A percentile compares a stretch with the other conserved stretches of the same genome.
Conservation (phyloP, 64 coral and sea anemone genomes). For the Montipora foliosa region DNA sequence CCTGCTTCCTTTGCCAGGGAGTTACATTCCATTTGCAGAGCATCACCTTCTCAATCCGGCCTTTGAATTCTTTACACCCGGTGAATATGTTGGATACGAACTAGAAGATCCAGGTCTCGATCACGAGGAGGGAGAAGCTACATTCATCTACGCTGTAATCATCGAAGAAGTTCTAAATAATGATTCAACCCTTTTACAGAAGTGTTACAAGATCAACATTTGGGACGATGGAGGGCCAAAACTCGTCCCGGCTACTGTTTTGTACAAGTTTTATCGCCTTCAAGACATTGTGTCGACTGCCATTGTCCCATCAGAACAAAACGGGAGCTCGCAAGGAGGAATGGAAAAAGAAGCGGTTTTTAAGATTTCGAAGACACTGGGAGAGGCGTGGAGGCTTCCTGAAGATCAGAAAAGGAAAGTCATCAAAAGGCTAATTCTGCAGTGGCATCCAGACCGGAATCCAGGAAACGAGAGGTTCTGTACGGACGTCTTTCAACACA, state of each 20-base stretch:
- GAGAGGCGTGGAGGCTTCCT: slow-evolving; percentile 53
- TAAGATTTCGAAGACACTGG: slow-evolving; percentile 23
- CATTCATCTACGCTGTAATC: slow-evolving; percentile 83
- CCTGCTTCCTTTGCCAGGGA: slow-evolving; percentile 63
- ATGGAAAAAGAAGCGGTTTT: background rate
- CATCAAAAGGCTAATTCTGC: slow-evolving; percentile 46
- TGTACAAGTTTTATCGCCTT: slow-evolving; percentile 84
- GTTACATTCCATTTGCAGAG: slow-evolving; percentile 60
- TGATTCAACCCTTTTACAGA: background rate
- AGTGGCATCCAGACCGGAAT: slow-evolving; percentile 79
- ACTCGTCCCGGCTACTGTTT: slow-evolving; percentile 46
- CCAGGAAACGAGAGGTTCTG: slow-evolving; percentile 62
- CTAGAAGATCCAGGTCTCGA: slow-evolving; percentile 84
- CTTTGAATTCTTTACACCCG: slow-evolving; percentile 64
- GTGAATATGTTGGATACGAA: slow-evolving; percentile 88
- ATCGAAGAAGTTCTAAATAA: slow-evolving; percentile 61
- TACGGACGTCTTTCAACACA: slow-evolving; percentile 49
- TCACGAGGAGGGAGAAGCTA: slow-evolving; percentile 50
- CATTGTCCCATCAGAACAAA: background rate
- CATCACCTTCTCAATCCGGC: slow-evolving; percentile 72
- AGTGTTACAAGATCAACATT: slow-evolving; percentile 80
- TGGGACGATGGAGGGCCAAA: slow-evolving; percentile 47
- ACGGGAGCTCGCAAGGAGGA: background rate
- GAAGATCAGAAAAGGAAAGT: slow-evolving; percentile 18
- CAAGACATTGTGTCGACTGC: background rate